Evolutionary conservation across 1,140 invertebrate species (phyloP).

Genomic region (Harlomillsia oculata): DNA sequence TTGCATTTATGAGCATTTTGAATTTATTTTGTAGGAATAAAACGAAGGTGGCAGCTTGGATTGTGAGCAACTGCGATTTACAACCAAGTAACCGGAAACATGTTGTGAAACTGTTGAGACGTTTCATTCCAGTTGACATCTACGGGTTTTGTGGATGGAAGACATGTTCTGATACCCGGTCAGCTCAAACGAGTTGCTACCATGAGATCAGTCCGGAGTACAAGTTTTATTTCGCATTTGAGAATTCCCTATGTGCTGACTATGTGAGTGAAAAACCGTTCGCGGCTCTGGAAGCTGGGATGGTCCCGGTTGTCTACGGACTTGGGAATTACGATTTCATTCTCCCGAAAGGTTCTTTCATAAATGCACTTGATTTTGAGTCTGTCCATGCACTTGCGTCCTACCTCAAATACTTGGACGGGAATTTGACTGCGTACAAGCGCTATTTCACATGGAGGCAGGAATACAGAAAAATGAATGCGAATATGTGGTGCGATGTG

Average conservation of each 20-base stretch:
- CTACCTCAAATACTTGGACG: conserved; percentile 40
- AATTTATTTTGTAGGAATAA: conserved; percentile 33
- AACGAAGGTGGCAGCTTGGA: conserved; percentile 42
- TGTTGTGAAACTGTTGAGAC: conserved; percentile 35
- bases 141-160: conserved; percentile 38
- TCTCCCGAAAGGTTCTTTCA: conserved; percentile 39
- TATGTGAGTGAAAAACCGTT: conserved; percentile 46
- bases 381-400: background rate
- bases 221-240: conserved; percentile 44
- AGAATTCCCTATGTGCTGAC: conserved; percentile 44
- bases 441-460: conserved; percentile 43
- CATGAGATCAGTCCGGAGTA: conserved; percentile 33
- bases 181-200: conserved; percentile 23
- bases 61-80: conserved; percentile 39
- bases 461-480: background rate
- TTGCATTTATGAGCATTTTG: background rate
- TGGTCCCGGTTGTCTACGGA: conserved; percentile 40
- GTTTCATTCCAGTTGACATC: conserved; percentile 38
- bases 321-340: conserved; percentile 36
- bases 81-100: conserved; percentile 35
- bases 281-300: conserved; percentile 31
- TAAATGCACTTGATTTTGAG: conserved; percentile 38
- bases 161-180: conserved; percentile 25
- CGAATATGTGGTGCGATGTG: background rate
- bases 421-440: conserved; percentile 41